Conservation (phyloP, 2,888 invertebrate genomes). For the Altica lythri region DNA sequence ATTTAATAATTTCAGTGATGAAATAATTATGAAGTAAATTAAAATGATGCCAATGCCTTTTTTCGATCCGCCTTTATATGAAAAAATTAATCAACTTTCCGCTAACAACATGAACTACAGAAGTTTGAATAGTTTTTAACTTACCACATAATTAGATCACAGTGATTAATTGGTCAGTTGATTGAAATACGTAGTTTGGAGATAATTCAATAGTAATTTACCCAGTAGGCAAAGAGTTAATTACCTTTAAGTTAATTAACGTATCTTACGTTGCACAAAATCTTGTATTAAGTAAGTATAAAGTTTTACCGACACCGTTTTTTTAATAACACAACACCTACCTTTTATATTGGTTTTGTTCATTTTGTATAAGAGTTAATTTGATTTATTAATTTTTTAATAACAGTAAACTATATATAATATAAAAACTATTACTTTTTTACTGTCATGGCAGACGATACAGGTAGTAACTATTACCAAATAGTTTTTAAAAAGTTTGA, state of each 20-base stretch:
- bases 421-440: too few relatives aligned
- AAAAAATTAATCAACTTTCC: slow-evolving; percentile 7
- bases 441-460: too few relatives aligned
- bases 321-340: too few relatives aligned
- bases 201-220: slow-evolving; percentile 40
- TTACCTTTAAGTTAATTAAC: slow-evolving; percentile 41
- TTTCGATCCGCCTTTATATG: neutral
- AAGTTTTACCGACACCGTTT: slow-evolving; percentile 30
- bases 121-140: slow-evolving; percentile 32
- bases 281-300: slow-evolving; percentile 28
- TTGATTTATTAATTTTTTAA: too few relatives aligned
- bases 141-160: slow-evolving; percentile 33
- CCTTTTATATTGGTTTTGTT: too few relatives aligned
- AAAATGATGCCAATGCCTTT: too few relatives aligned
- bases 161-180: slow-evolving; percentile 38
- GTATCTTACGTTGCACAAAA: slow-evolving; percentile 41
- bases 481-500: too few relatives aligned
- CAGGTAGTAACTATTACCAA: too few relatives aligned
- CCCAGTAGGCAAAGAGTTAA: slow-evolving; percentile 41
- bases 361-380: too few relatives aligned
- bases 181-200: slow-evolving; percentile 42
- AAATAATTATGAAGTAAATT: too few relatives aligned
- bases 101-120: neutral
- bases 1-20: too few relatives aligned
- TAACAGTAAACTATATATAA: too few relatives aligned